Base-by-base conservation (phyloP, 2,888 invertebrate species). In the Philaethria dido region DNA sequence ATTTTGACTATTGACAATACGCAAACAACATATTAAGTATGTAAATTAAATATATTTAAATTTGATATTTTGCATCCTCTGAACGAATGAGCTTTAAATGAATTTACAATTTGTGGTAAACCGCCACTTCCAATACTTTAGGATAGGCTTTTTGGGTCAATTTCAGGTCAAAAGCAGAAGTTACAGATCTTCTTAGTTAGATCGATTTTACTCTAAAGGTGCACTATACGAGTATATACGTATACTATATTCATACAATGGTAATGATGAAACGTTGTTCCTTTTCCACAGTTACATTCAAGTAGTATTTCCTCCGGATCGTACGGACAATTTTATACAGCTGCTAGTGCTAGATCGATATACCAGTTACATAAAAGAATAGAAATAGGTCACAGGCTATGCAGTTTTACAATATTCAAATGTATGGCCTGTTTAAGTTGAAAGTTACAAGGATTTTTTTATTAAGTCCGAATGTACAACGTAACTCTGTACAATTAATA, bases 341-440 rank as follows among this genome's bases (percentile, higher is more conserved):
- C 63, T 29, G 16, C 11, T 39, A 57, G 18, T 11, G 52, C 52
- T 59, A 64, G 39, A 64, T 67, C 69, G 62, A 70, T 70, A 68
- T 57, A 16, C 48, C 52, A 65, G 68, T 68, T 70, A 68, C 62
- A 68, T 70, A 70, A 66, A 69, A 68, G 64, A 44, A 57, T 16
- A 48, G 63, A 70, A 65, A 70, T 70, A 50, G 70, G 70, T 70
- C 70, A 70, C 65, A 33, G 52, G 44, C 44, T 62, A 42, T 52
- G 60, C 44, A 52, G 65, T 65, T 70, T 65, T 65, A 44, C 36
- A 57, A 22, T 57, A 62, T 60, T 62, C 52, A 54, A 65, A 65
- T 33, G 62, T 45, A 42, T 42, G 18, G 16, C n/a, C 18, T 18
- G 18, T 33, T 52, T 11, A 25, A 57, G 22, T 25, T 61, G 42